Conservation (phyloP, 2,888 invertebrate genomes). For the Dascillus cervinus region DNA sequence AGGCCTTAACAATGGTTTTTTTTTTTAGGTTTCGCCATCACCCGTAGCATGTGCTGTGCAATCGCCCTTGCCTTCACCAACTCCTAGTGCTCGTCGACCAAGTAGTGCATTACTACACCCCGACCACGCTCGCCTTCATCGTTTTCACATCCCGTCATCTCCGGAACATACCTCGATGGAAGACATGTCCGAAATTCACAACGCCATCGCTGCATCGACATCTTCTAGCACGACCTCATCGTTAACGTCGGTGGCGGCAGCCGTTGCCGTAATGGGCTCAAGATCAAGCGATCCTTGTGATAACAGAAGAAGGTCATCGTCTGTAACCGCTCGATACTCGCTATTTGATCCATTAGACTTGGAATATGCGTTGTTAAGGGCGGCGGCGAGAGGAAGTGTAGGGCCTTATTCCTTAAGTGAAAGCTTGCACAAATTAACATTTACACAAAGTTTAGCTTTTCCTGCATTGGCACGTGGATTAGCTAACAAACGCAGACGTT, state of each 20-base stretch:
- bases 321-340: conserved; percentile 56
- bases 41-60: conserved; percentile 41
- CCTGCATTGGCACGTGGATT: conserved; percentile 62
- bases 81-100: conserved; percentile 44
- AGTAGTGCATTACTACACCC: conserved; percentile 58
- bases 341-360: conserved; percentile 64
- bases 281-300: conserved; percentile 40
- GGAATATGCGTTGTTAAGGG: conserved; percentile 60
- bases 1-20: too few species aligned
- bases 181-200: conserved; percentile 38
- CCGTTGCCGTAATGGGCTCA: conserved; percentile 26
- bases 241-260: conserved; percentile 46
- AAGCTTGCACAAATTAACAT: conserved; percentile 64
- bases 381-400: conserved; percentile 63
- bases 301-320: conserved; percentile 48
- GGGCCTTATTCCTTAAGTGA: conserved; percentile 65
- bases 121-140: conserved; percentile 59
- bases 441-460: conserved; percentile 66
- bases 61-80: conserved; percentile 35
- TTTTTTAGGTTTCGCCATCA: conserved; percentile 47
- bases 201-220: conserved; percentile 39
- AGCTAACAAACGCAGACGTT: conserved; percentile 53
- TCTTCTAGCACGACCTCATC: conserved; percentile 53
- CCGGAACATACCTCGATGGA: conserved; percentile 43
- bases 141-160: conserved; percentile 39